Percentiles rank a stretch among this genome's conserved stretches.
Evolutionary conservation across 2,888 invertebrate genomes (phyloP).

Genomic region (Caenorhabditis sp.): DNA sequence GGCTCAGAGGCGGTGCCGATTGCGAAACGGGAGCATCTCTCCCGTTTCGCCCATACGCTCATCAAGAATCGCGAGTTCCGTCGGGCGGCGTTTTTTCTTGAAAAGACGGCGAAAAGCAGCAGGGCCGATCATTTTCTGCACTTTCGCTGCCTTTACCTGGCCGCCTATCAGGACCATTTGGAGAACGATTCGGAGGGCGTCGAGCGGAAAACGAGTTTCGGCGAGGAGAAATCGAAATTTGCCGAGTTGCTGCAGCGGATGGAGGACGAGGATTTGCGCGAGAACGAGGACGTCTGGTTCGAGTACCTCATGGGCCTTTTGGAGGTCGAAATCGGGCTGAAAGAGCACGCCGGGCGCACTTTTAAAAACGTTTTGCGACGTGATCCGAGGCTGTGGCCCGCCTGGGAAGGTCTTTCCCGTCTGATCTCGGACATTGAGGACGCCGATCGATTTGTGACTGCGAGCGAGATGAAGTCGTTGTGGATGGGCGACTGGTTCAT

Average conservation of each 20-base stretch:
- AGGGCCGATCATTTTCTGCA: conserved; percentile 87
- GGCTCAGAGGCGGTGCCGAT: conserved; percentile 4
- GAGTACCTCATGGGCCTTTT: conserved; percentile 52
- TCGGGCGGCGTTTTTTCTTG: conserved; percentile 82
- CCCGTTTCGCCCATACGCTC: conserved; percentile 32
- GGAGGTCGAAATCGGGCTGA: conserved; percentile 53
- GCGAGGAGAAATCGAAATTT: conserved; percentile 28
- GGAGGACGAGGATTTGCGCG: conserved; percentile 49
- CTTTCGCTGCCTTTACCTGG: conserved; percentile 79
- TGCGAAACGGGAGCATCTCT: not conserved
- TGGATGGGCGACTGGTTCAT: conserved; percentile 67
- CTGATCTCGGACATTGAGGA: conserved; percentile 82
- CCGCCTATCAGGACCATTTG: conserved; percentile 55
- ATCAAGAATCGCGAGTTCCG: conserved; percentile 64
- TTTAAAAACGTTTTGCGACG: conserved; percentile 48
- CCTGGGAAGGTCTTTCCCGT: conserved; percentile 92
- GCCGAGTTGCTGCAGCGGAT: conserved; percentile 24
- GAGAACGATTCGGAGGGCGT: conserved; percentile 68
- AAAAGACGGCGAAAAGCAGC: conserved; percentile 54
- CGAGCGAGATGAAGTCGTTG: conserved; percentile 1
- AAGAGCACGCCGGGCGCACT: conserved; percentile 35
- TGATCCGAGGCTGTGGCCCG: conserved; percentile 86
- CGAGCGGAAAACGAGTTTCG: conserved; percentile 58
- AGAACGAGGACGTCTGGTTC: conserved; percentile 42
- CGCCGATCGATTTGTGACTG: conserved; percentile 27